These are phyloP conservation scores for Lasioglossum villosulum DNA, from an alignment of 2,888 invertebrate species.

Conservation along the genomic window DNA sequence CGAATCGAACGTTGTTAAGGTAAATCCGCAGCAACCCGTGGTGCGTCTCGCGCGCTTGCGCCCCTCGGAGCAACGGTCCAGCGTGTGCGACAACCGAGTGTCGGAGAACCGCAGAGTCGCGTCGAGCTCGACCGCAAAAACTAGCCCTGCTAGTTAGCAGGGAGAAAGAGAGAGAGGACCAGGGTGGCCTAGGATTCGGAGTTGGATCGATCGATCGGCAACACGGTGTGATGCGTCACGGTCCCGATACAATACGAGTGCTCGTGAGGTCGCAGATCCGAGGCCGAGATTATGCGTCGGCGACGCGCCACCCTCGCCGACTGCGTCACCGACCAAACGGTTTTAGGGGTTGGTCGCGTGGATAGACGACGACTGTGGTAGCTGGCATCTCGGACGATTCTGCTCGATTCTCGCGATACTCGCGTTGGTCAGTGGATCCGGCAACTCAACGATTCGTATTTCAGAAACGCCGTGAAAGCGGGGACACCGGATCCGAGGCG, in stretches of 20 bases:
- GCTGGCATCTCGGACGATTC: background rate
- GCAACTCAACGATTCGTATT: background rate
- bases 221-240: background rate
- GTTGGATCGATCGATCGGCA: background rate
- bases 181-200: background rate
- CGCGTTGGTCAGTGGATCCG: background rate
- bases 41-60: conserved; percentile 43
- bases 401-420: background rate
- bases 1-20: conserved; percentile 38
- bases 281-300: background rate
- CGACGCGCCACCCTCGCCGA: background rate
- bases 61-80: conserved; percentile 14
- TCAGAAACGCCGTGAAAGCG: background rate
- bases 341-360: background rate
- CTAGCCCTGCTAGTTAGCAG: background rate
- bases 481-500: background rate
- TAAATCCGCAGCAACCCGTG: conserved; percentile 42
- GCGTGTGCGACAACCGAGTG: conserved; percentile 37
- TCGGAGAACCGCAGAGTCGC: background rate
- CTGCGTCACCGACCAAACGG: background rate
- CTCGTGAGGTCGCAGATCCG: background rate
- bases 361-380: background rate
- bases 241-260: background rate
- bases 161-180: background rate
- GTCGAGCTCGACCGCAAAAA: background rate